Evolutionary conservation across 1,140 invertebrate species (phyloP), one percentile per base, ranked within the genome.

Genomic region (Drosophila pruinosa): DNA sequence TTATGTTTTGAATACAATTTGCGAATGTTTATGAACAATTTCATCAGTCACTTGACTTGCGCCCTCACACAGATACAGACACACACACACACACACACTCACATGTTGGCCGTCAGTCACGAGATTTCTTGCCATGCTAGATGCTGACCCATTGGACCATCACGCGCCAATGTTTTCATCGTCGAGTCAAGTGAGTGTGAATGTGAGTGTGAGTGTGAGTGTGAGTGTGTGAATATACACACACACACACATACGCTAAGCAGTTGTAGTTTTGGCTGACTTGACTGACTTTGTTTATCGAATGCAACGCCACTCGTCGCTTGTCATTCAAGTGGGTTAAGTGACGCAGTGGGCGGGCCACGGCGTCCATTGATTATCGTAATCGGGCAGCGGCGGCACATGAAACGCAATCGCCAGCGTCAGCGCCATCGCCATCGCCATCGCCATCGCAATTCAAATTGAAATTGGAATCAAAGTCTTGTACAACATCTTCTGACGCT

Each of bases 41-140:
- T 63, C 59, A 63, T 54, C 67, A 70, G 67, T 38, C 58, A 63
- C 57, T 68, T 61, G 65, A 67, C 31, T 67, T 64, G 38, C 48
- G 47, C 43, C 41, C 47, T n/a, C n/a, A n/a, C 26, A 7, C 6
- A 28, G 22, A 15, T 24, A 15, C 26, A 10, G 24, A 17, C 12
- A n/a, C 6, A 52, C 48, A 52, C 36, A 38, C 4, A 4, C 26
- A 28, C 26, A 34, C n/a, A 12, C 34, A 39, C 21, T 39, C 52
- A 39, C 67, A 62, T 48, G n/a, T 56, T 63, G 59, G 31, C 24
- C 43, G 68, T 71, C 68, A 64, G 68, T 64, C 68, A 71, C 61
- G 68, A 71, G 68, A 70, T 70, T 26, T 54, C 41, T 68, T 17
- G 17, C 43, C 26, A 43, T 43, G 39, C 54, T 58, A n/a, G n/a